Evolutionary conservation across 2,113 vertebrate genomes (phyloP), one percentile per base, ranked within the genome.

Genomic region (Ciconia maguari): DNA sequence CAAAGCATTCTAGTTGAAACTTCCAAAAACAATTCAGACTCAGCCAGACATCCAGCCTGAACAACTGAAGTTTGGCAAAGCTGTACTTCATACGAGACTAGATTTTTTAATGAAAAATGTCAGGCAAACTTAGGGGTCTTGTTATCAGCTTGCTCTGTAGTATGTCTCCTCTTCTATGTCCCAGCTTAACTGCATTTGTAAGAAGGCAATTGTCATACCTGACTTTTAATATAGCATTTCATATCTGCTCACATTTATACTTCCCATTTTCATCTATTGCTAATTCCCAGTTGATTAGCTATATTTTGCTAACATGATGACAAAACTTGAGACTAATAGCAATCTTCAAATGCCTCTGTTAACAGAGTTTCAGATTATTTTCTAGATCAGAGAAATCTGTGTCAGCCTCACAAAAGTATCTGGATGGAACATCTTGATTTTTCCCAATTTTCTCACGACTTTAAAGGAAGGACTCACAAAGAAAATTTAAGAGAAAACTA

Each of bases 1-100:
- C 46, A 71, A 70, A 95, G 88, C 79, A 74, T 89, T 96, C 76
- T 92, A 89, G 41, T 2, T 78, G 68, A 93, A 96, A 90, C 58
- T 93, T 95, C 93, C 94, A 95, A 94, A 96, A 93, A 3, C 68
- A 89, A 77, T 81, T 90, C 80, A 92, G 38, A 62, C 69, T 71
- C 88, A 83, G 90, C 54, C 88, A 97, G 83, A 90, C 30, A 92
- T 83, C 42, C 83, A 95, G 82, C 58, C 75, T 62, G 90, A 95
- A 86, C 36, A 95, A 96, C 36, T 66, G 41, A 90, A 90, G 17
- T 89, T 10, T 95, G 88, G 93, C 83, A 95, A 95, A 93, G 79
- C 71, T 88, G 83, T 70, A 77, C 41, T 94, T 83, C 70, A 88
- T 41, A 64, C 11, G 36, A 66, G 13, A 36, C 36, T 51, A 36